Evolutionary conservation across 2,113 vertebrate genomes (phyloP), one percentile per base, ranked within the genome.

Genomic region (Malurus elegans): DNA sequence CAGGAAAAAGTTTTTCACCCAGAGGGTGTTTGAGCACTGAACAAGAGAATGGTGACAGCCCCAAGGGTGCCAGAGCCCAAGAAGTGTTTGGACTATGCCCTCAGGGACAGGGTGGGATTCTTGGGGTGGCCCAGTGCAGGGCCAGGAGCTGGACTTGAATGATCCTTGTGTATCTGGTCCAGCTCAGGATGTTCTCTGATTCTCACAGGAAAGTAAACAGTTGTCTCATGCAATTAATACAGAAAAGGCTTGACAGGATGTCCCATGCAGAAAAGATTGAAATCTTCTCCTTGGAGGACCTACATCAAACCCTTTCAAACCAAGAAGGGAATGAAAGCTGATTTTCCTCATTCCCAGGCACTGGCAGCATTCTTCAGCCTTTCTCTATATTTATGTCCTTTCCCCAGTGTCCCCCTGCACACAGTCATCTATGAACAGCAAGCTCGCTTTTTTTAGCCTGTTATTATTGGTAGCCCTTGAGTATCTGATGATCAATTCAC

Each of bases 381-480:
- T 86, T 50, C 32, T 58, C n/a, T 69, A 0, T 8, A 4, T 26
- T 14, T 23, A 32, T 12, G 2, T 60, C 21, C 32, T 79, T 40
- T 54, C 12, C n/a, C 29, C 19, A 34, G 44, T 45, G 14, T 13
- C 56, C 45, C 28, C 34, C 32, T 50, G 66, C 38, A 21, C 28
- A 32, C 13, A 58, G 40, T 29, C 40, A 24, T 1, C 0, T 20
- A 51, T 0, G 0, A 44, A 34, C 28, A 64, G 31, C 34, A 69
- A 21, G 4, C 6, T 75, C 83, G 16, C 25, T 13, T 51, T 60
- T 34, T 74, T 60, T 7, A 69, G 20, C 25, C 28, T 50, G 1
- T 14, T 54, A 44, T 29, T 67, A 17, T 48, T 54, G 18, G 24
- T 32, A 83, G 18, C 50, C 15, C 14, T 7, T 10, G 6, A 70